phyloP scores from a whole-genome alignment of 2,797 vertebrate species.

The Myotis daubentonii region DNA sequence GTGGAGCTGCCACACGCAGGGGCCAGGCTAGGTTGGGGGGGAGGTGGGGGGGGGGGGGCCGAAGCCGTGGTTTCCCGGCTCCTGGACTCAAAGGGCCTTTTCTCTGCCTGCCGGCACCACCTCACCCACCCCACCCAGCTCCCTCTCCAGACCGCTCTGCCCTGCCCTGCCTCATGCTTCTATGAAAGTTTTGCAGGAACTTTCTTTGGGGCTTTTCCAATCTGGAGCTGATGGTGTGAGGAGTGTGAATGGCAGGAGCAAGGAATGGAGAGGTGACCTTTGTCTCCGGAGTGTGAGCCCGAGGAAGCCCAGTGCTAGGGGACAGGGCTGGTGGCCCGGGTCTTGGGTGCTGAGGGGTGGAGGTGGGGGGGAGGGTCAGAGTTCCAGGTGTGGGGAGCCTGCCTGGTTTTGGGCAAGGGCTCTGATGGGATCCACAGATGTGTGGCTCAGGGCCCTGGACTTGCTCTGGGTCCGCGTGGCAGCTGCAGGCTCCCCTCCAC shows the following conservation, averaged over 20 bases:
- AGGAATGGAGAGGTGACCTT: slow-evolving; percentile 6
- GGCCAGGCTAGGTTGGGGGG: slow-evolving; percentile 65
- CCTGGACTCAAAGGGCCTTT: slow-evolving; percentile 82
- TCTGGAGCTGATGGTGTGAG: slow-evolving; percentile 27
- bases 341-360: neutral
- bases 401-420: slow-evolving; percentile 47
- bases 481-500: neutral
- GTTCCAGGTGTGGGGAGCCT: slow-evolving; percentile 68
- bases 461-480: slow-evolving; percentile 63
- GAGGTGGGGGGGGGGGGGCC: neutral
- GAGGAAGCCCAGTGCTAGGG: neutral
- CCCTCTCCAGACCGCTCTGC: slow-evolving; percentile 64
- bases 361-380: neutral
- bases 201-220: slow-evolving; percentile 54
- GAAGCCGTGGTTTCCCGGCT: slow-evolving; percentile 74
- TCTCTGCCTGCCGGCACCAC: slow-evolving; percentile 73
- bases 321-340: neutral
- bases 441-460: slow-evolving; percentile 72
- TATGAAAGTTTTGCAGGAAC: slow-evolving; percentile 48
- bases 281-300: neutral
- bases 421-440: slow-evolving; percentile 79
- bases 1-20: slow-evolving; percentile 64
- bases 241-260: neutral
- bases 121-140: slow-evolving; percentile 70
- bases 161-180: slow-evolving; percentile 55